These are phyloP conservation scores for Cichlasoma orientale DNA, from an alignment of 2,797 vertebrate genomes.

Conservation along the genomic window DNA sequence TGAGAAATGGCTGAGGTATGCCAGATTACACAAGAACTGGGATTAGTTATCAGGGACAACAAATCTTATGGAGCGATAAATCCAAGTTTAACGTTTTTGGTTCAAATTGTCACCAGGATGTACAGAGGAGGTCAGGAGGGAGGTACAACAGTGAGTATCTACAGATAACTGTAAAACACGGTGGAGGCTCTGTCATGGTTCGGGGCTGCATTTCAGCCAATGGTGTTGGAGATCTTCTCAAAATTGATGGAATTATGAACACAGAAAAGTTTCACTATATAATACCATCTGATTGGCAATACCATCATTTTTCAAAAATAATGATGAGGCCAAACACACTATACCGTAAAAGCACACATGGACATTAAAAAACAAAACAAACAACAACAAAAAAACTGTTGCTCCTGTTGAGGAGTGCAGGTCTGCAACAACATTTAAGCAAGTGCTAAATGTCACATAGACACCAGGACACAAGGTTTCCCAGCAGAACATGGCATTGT, in stretches of 20 bases:
- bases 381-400: too few species aligned
- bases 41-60: too few species aligned
- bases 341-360: not conserved
- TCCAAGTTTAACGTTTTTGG: fast-evolving
- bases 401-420: not conserved
- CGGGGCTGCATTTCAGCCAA: not conserved
- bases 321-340: not conserved
- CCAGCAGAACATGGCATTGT: not conserved
- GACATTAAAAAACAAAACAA: not conserved
- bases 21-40: not conserved
- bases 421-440: not conserved
- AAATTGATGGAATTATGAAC: not conserved
- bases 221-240: not conserved
- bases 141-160: too few species aligned
- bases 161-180: not conserved
- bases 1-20: not conserved
- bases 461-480: not conserved
- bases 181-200: not conserved
- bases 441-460: not conserved
- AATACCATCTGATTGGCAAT: not conserved
- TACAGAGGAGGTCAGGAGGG: too few species aligned
- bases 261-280: not conserved
- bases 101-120: not conserved
- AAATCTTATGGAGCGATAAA: too few species aligned
- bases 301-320: not conserved